Percentiles rank a stretch among this genome's conserved stretches.
Conservation (phyloP, 2,888 invertebrate species). For the Encarsia formosa region DNA sequence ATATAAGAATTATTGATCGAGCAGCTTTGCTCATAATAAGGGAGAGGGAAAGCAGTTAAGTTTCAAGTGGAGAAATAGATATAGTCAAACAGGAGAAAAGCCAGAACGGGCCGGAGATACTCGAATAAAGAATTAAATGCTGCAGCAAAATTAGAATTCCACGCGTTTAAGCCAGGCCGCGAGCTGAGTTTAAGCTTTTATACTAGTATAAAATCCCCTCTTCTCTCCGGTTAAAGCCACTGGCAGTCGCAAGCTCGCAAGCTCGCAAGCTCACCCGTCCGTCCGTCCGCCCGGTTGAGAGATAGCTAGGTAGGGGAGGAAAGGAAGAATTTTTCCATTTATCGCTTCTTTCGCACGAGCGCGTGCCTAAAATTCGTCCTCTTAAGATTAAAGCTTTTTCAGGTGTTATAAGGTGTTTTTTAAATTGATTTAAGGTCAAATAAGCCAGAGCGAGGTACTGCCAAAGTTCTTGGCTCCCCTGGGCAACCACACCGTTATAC, state of each 20-base stretch:
- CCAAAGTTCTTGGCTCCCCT: slow-evolving; percentile 80
- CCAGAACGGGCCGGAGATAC: slow-evolving; percentile 6
- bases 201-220: no score
- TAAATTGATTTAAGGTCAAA: slow-evolving; percentile 59
- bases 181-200: not conserved
- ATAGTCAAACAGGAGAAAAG: not conserved
- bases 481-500: slow-evolving; percentile 81
- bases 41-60: not conserved
- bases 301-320: not conserved
- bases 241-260: not conserved
- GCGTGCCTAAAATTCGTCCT: slow-evolving; percentile 43
- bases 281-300: slow-evolving; percentile 40
- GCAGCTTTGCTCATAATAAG: no score
- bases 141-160: slow-evolving; percentile 40
- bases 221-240: not conserved
- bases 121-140: slow-evolving; percentile 39
- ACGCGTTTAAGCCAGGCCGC: slow-evolving; percentile 15
- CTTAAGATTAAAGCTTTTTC: no score
- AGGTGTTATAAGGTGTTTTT: not conserved
- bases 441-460: slow-evolving; percentile 59
- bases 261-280: slow-evolving; percentile 24
- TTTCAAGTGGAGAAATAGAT: not conserved
- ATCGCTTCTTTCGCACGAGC: slow-evolving; percentile 47
- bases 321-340: slow-evolving; percentile 51
- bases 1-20: no score